Base-by-base conservation (phyloP, 53 echinoderm and acorn worm genomes). In the Mesocentrotus franciscanus region DNA sequence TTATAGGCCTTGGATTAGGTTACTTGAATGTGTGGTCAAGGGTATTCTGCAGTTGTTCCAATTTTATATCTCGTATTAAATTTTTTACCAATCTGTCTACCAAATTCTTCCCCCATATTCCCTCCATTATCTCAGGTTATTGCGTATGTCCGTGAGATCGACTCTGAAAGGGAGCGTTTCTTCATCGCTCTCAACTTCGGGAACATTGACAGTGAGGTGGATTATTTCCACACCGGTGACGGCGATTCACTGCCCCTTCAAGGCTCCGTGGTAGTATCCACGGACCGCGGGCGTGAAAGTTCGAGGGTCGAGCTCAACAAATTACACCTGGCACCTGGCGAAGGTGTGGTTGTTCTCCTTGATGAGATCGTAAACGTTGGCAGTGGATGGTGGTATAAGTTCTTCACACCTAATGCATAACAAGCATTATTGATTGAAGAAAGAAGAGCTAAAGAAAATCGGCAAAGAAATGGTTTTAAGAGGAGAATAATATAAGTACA, bases 251-350 rank as follows among this genome's bases (percentile, higher is more conserved):
- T 98, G 17, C 98, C 98, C 0, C 85, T 98, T 4, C 95, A 98
- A 94, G 98, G 98, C 13, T 95, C 89, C 0, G 96, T 98, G 16
- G 76, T 93, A 8, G 95, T 97, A 56, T 92, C 96, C 89, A 97
- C 97, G 0, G 93, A 97, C 32, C 35, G 76, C 89, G 34, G 17
- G 0, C 95, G 97, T 27, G 96, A 91, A 55, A 96, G 94, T 15
- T 70, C 96, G 29, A 90, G 95, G n/a, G 97, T 98, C 57, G 95
- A 98, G 95, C 93, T 98, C 32, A 98, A 98, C 91, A 98, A 97
- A 89, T 68, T 98, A 0, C 66, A 79, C 32, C 94, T 98, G 59
- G 49, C 93, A 17, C 97, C 96, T 0, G 98, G 97, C 56, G 97
- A 97, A 55, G 98, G 97, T 12, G 71, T 98, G 15, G 94, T 98